Evolutionary conservation across 1,140 invertebrate genomes (phyloP).

Genomic region (Agrilus planipennis): DNA sequence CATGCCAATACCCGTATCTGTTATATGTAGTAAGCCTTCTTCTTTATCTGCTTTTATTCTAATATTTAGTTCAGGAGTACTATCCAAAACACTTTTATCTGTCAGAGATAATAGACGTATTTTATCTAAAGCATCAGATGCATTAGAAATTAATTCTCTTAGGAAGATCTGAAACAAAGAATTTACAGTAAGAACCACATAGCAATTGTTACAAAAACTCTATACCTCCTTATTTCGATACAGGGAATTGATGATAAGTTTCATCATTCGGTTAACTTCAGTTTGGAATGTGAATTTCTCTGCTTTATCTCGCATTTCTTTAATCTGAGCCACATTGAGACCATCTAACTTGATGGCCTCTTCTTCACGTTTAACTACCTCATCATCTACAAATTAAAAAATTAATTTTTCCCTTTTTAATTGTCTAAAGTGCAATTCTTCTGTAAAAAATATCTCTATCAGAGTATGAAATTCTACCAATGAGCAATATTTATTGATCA

Average conservation of each 20-base stretch:
- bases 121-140: constrained; percentile 91
- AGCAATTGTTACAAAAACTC: no score
- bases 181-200: no score
- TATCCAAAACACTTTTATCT: constrained; percentile 60
- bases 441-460: background rate
- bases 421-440: background rate
- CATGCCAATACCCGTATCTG: constrained; percentile 97
- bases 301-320: constrained; percentile 79
- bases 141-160: constrained; percentile 94
- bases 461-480: background rate
- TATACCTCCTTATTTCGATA: constrained; percentile 93
- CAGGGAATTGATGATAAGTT: constrained; percentile 96
- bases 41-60: constrained; percentile 96
- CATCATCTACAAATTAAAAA: constrained; percentile 48
- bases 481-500: constrained; percentile 3
- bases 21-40: constrained; percentile 87
- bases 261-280: constrained; percentile 99
- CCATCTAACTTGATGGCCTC: constrained; percentile 96
- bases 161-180: constrained; percentile 72
- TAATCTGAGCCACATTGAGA: constrained; percentile 86
- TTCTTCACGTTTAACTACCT: constrained; percentile 76
- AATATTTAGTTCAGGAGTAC: constrained; percentile 76
- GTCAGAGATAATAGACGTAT: constrained; percentile 88
- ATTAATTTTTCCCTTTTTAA: background rate
- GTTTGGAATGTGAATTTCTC: constrained; percentile 93